phyloP scores from a whole-genome alignment of 2,797 vertebrate genomes.

The Hoplostethus mediterraneus region DNA sequence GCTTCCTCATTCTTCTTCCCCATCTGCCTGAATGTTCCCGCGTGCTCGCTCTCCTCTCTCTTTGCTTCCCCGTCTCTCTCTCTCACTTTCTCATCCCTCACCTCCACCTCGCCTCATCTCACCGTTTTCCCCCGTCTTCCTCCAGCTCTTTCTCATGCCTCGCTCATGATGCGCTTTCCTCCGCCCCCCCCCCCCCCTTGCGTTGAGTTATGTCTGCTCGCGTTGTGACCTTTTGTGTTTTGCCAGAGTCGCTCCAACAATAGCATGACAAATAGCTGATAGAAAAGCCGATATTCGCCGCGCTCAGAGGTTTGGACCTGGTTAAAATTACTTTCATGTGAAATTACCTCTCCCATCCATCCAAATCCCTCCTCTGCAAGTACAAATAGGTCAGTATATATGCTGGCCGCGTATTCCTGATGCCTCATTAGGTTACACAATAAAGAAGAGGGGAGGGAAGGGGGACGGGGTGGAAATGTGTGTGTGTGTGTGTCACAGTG shows the following conservation, averaged over 20 bases:
- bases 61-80: not conserved
- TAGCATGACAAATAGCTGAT: constrained; percentile 78
- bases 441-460: constrained; percentile 38
- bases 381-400: constrained; percentile 74
- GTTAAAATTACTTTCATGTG: constrained; percentile 81
- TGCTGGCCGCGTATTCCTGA: constrained; percentile 58
- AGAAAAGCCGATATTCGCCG: constrained; percentile 64
- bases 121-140: not conserved
- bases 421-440: constrained; percentile 71
- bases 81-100: constrained; percentile 2
- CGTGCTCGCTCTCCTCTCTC: not conserved
- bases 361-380: constrained; percentile 68
- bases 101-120: not conserved
- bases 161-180: constrained; percentile 60
- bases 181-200: constrained; percentile 40
- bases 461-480: constrained; percentile 26
- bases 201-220: constrained; percentile 74
- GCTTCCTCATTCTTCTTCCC: constrained; percentile 41
- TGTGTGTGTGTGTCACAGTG: not conserved
- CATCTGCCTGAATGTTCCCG: not conserved
- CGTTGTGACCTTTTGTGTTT: constrained; percentile 78
- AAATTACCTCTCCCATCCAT: constrained; percentile 78
- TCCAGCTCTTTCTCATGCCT: constrained; percentile 22
- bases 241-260: constrained; percentile 69
- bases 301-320: constrained; percentile 68